Evolutionary conservation across 2,113 vertebrate genomes (phyloP).

Genomic region (Paratilapia polleni): DNA sequence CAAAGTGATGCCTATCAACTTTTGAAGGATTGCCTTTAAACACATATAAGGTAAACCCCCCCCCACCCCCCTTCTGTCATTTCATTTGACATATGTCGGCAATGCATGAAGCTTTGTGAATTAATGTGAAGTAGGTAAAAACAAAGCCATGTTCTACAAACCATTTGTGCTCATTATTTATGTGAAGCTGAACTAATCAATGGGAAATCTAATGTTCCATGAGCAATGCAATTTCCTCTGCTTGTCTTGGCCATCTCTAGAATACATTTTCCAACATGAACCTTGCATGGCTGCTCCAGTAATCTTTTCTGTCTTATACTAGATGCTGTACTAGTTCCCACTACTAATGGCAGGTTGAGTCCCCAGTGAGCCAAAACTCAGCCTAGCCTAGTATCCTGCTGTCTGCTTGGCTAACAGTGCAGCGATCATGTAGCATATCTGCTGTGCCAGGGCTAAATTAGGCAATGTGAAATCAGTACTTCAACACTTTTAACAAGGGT

Average conservation of each 20-base stretch:
- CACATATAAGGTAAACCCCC: not conserved
- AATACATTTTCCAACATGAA: conserved; percentile 32
- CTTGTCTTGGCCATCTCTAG: conserved; percentile 42
- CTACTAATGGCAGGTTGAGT: conserved; percentile 63
- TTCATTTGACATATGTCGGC: not conserved
- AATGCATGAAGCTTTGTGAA: conserved; percentile 2
- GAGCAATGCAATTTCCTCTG: conserved; percentile 49
- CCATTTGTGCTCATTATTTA: conserved; percentile 49
- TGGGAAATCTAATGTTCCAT: conserved; percentile 59
- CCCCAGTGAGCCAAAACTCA: conserved; percentile 56
- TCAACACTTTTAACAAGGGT: conserved; percentile 57
- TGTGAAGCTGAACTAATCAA: conserved; percentile 52
- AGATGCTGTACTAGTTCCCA: conserved; percentile 57
- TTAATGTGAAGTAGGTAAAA: conserved; percentile 46
- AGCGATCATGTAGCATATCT: conserved; percentile 65
- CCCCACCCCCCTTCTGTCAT: conserved; percentile 2
- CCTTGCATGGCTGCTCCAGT: conserved; percentile 33
- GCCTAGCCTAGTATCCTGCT: conserved; percentile 57
- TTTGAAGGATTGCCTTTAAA: conserved; percentile 10
- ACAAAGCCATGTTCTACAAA: conserved; percentile 48
- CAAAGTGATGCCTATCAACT: conserved; percentile 41
- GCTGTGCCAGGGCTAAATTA: conserved; percentile 64
- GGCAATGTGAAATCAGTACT: conserved; percentile 61
- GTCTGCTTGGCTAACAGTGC: conserved; percentile 67
- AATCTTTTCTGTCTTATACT: conserved; percentile 42